A percentile compares a stretch with the other conserved stretches of the same genome.
Conservation (phyloP, 2,113 vertebrate species). For the Halichoerus grypus region DNA sequence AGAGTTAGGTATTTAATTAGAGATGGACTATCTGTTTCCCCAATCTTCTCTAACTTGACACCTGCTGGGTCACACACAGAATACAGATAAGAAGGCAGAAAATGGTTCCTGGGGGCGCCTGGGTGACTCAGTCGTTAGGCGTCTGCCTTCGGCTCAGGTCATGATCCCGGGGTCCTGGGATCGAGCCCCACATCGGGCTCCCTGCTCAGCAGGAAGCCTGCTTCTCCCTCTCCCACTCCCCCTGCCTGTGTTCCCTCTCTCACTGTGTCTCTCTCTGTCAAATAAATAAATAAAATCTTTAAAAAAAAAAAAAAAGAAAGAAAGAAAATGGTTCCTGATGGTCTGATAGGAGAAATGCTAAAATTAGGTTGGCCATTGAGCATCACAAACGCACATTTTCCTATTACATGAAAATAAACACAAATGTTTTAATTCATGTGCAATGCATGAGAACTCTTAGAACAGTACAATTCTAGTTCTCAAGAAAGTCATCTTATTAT, state of each 20-base stretch:
- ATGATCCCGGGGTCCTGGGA: no score
- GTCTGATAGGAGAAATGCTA: neutral
- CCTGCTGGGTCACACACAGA: constrained; percentile 16
- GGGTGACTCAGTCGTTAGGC: no score
- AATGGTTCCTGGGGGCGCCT: neutral
- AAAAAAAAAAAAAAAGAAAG: no score
- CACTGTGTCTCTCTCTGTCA: no score
- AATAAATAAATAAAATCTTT: no score
- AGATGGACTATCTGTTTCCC: constrained; percentile 35
- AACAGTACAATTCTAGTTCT: neutral
- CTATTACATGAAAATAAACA: neutral
- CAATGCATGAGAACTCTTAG: neutral
- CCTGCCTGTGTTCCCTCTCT: no score
- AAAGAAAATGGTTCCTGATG: neutral
- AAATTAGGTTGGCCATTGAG: neutral
- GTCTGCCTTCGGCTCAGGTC: no score
- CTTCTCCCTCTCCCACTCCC: no score
- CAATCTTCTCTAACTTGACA: constrained; percentile 18
- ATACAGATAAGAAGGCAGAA: constrained; percentile 22
- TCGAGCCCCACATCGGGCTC: no score
- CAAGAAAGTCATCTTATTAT: neutral
- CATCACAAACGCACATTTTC: neutral
- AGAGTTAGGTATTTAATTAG: constrained; percentile 61
- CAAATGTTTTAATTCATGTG: neutral
- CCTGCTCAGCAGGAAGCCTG: no score